Evolutionary conservation across 2,797 vertebrate species (phyloP), one percentile per base, ranked within the genome.

Genomic region (Alauda arvensis): DNA sequence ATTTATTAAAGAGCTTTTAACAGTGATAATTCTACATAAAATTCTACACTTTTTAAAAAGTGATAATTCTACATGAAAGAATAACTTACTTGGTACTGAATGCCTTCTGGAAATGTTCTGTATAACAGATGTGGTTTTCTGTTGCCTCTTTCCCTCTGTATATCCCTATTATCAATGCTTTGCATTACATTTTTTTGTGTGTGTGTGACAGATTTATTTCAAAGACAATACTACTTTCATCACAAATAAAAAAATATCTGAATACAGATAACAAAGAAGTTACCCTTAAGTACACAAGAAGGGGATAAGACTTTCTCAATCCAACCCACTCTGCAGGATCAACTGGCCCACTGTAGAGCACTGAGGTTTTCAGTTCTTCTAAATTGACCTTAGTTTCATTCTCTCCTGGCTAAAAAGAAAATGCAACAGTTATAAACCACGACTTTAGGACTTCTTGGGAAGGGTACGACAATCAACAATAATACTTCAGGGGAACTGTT

Each of bases 261-360:
- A 83, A 77, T 21, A 59, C 1, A 55, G 40, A 81, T 12, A 62
- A 74, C 56, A 62, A 80, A 90, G 72, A 39, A 83, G 33, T 98
- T 96, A 99, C 99, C 98, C 98, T 97, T 82, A 99, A 97, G 92
- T 99, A 98, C 18, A 97, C 96, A 63, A 99, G 98, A 76, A 98
- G 94, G 18, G 98, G 96, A 3, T 90, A 12, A 6, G 95, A 95
- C 93, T 99, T 99, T 77, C 89, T 91, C 87, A 99, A 94, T 86
- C 99, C 99, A 46, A 99, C 98, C 99, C 99, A 99, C 84, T 98
- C 98, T 6, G 98, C 97, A 34, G 99, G 98, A 91, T 99, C 98
- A 56, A 99, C 96, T 0, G 88, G 76, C 0, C 55, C 65, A 0
- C 43, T 93, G 92, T 99, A 99, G 77, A 99, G 97, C n/a, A 98